These are phyloP conservation scores for Ceuthmochares aereus DNA, from an alignment of 2,113 vertebrate genomes.

Conservation along the genomic window DNA sequence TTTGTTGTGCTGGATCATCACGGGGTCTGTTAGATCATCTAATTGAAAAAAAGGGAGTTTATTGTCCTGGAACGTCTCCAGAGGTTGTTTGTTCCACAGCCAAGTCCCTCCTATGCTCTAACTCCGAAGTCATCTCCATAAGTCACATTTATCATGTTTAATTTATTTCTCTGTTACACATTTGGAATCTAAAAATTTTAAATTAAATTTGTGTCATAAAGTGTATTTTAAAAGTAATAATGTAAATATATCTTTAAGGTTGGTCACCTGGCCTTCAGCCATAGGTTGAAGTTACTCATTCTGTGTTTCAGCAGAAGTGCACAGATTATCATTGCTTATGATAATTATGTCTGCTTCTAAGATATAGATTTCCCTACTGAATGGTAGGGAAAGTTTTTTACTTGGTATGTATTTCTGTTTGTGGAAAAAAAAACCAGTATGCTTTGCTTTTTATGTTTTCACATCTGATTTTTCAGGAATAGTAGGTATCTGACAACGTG, in stretches of 20 bases:
- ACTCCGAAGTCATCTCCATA: conserved; percentile 43
- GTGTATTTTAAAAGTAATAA: background rate
- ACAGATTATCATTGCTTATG: background rate
- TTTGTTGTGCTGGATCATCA: conserved; percentile 74
- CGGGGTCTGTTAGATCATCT: conserved; percentile 75
- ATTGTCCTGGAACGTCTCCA: conserved; percentile 68
- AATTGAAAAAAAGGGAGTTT: conserved; percentile 70
- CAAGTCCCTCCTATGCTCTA: conserved; percentile 50
- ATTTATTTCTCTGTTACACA: conserved; percentile 18
- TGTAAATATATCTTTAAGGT: background rate
- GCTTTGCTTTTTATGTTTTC: background rate
- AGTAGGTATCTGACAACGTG: background rate
- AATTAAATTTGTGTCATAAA: background rate
- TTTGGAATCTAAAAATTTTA: background rate
- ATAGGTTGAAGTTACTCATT: background rate
- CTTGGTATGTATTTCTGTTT: background rate
- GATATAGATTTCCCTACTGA: background rate
- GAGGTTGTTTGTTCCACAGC: conserved; percentile 56
- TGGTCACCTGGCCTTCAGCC: background rate
- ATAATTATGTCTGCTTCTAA: background rate
- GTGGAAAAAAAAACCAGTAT: background rate
- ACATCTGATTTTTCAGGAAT: background rate
- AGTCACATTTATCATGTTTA: conserved; percentile 37
- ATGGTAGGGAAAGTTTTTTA: background rate
- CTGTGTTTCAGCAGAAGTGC: background rate